phyloP scores from a whole-genome alignment of 23 tunicate species.

The Styela clava region DNA sequence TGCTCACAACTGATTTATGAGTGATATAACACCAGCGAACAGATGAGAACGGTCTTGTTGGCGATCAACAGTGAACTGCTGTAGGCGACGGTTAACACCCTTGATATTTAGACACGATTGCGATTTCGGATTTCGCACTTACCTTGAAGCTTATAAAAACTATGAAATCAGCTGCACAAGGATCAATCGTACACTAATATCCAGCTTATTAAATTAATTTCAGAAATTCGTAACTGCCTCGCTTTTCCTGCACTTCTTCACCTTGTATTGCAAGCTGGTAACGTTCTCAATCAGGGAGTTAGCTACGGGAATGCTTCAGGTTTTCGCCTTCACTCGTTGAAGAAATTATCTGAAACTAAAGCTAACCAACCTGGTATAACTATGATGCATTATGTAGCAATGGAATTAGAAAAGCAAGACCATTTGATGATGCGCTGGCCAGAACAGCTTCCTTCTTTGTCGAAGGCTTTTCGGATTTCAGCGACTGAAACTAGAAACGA shows the following conservation, averaged over 20 bases:
- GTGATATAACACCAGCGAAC: too few relatives aligned
- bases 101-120: background rate
- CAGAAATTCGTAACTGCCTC: slow-evolving; percentile 73
- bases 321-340: slow-evolving; percentile 61
- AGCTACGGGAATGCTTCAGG: slow-evolving; percentile 87
- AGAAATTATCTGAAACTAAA: slow-evolving; percentile 71
- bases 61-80: too few relatives aligned
- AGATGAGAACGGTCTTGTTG: background rate
- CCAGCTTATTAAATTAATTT: too few relatives aligned
- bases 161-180: too few relatives aligned
- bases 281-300: slow-evolving; percentile 80
- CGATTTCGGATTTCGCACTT: background rate
- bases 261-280: slow-evolving; percentile 83
- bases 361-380: slow-evolving; percentile 91
- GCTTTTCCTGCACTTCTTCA: slow-evolving; percentile 78
- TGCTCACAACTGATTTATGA: too few relatives aligned
- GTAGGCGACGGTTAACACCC: background rate
- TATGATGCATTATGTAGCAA: slow-evolving; percentile 92
- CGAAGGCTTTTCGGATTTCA: slow-evolving; percentile 55
- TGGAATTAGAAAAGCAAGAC: slow-evolving; percentile 79
- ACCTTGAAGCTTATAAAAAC: too few relatives aligned
- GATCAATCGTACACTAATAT: too few relatives aligned
- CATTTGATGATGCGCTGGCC: slow-evolving; percentile 66
- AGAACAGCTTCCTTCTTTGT: slow-evolving; percentile 52
- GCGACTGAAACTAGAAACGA: slow-evolving; percentile 55